phyloP scores from a whole-genome alignment of 2,888 invertebrate genomes.

The Galerucella calmariensis region DNA sequence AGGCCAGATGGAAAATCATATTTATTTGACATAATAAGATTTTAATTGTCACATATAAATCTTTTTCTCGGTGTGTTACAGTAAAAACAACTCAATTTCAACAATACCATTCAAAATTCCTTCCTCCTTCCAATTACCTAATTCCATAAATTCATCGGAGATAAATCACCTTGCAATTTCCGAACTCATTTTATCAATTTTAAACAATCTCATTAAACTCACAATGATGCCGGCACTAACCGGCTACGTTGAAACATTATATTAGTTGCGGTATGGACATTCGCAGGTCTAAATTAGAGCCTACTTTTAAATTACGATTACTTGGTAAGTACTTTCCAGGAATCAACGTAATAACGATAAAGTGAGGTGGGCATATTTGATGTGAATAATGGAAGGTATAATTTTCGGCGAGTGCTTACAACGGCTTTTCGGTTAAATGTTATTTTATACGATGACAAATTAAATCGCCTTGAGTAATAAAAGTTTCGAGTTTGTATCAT shows the following conservation, averaged over 20 bases:
- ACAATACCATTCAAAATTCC: no score
- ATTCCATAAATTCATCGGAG: neutral
- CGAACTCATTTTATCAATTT: neutral
- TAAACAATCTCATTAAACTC: neutral
- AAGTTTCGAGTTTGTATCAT: no score
- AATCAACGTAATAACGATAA: constrained; percentile 29
- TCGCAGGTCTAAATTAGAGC: constrained; percentile 41
- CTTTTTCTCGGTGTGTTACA: no score
- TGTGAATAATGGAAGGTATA: constrained; percentile 26
- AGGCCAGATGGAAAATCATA: no score
- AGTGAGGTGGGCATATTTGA: constrained; percentile 14
- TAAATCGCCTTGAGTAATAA: no score
- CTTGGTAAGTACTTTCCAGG: constrained; percentile 41
- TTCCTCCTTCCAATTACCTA: neutral
- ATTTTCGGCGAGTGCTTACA: constrained; percentile 25
- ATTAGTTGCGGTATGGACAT: constrained; percentile 36
- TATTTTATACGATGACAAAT: no score
- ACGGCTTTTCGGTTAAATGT: neutral
- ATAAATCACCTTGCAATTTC: neutral
- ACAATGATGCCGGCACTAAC: neutral
- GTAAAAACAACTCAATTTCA: no score
- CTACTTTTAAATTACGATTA: constrained; percentile 46
- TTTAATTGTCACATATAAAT: no score
- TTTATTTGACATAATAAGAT: no score
- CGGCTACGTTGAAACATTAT: constrained; percentile 29